These are phyloP conservation scores for Telmatherina bonti DNA, from an alignment of 2,797 vertebrate genomes.

Conservation along the genomic window DNA sequence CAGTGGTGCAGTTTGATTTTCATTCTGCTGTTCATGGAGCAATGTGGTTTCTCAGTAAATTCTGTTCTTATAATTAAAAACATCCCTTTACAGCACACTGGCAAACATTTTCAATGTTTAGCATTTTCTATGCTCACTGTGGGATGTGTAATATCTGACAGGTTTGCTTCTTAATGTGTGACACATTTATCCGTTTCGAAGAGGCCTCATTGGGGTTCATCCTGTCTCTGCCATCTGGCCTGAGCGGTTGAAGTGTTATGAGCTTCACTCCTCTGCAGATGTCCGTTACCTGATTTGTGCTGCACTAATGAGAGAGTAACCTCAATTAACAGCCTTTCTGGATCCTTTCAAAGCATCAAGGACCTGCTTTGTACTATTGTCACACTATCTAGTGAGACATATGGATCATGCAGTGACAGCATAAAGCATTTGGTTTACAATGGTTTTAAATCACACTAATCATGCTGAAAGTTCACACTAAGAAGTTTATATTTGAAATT, in stretches of 20 bases:
- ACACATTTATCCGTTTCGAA: slow-evolving; percentile 44
- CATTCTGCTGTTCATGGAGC: neutral
- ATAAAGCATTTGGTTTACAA: neutral
- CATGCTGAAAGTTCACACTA: neutral
- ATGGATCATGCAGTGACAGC: slow-evolving; percentile 16
- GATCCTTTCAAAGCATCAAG: slow-evolving; percentile 36
- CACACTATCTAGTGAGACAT: slow-evolving; percentile 10
- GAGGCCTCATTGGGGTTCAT: slow-evolving; percentile 48
- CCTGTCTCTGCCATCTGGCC: slow-evolving; percentile 56
- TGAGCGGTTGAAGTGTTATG: slow-evolving; percentile 44
- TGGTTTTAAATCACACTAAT: slow-evolving; percentile 10
- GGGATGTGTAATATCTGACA: neutral
- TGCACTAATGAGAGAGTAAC: slow-evolving; percentile 48
- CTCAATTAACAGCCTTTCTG: slow-evolving; percentile 39
- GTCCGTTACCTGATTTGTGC: slow-evolving; percentile 47
- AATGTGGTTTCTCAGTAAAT: neutral
- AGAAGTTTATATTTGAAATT: slow-evolving; percentile 24
- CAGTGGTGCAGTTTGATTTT: slow-evolving; percentile 26
- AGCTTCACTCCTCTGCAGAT: slow-evolving; percentile 53
- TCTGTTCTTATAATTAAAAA: neutral
- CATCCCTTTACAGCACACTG: neutral
- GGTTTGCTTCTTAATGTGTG: slow-evolving; percentile 32
- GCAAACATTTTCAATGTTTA: neutral
- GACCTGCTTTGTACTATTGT: slow-evolving; percentile 28
- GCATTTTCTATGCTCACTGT: neutral